These are phyloP conservation scores for Campylomormyrus numenius DNA, from an alignment of 2,113 vertebrate species.

Conservation along the genomic window DNA sequence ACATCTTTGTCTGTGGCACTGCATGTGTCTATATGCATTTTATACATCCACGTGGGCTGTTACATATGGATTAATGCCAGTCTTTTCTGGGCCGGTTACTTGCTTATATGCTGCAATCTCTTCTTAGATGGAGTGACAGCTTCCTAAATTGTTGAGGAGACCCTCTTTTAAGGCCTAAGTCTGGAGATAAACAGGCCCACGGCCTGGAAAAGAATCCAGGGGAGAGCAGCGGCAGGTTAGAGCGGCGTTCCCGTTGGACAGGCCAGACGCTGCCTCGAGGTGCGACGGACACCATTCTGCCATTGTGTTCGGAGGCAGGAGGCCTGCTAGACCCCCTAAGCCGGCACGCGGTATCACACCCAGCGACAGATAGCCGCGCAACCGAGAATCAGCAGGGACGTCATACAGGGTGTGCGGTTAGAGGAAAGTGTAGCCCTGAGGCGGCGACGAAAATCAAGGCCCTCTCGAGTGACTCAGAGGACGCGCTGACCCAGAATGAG, in stretches of 20 bases:
- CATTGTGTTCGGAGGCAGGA: neutral
- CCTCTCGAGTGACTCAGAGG: neutral
- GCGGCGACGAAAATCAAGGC: neutral
- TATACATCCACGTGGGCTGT: neutral
- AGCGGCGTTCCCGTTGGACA: neutral
- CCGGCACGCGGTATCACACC: neutral
- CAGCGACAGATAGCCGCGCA: neutral
- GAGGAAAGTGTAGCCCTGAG: neutral
- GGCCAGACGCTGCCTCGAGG: neutral
- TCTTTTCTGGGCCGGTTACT: neutral
- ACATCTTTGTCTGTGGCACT: neutral
- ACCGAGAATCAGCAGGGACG: neutral
- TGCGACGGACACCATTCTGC: neutral
- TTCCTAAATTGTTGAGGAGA: neutral
- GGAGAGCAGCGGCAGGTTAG: neutral
- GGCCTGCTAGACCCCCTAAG: neutral
- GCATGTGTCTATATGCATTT: neutral
- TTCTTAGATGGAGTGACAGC: conserved; percentile 47
- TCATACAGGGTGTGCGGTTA: neutral
- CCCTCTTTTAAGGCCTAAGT: neutral
- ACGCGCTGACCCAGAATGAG: neutral
- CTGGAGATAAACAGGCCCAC: neutral
- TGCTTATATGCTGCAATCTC: conserved; percentile 50
- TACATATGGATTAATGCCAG: neutral
- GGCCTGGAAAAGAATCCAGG: neutral